These are phyloP conservation scores for Notodonta dromedarius DNA, from an alignment of 2,888 invertebrate genomes.

Conservation along the genomic window DNA sequence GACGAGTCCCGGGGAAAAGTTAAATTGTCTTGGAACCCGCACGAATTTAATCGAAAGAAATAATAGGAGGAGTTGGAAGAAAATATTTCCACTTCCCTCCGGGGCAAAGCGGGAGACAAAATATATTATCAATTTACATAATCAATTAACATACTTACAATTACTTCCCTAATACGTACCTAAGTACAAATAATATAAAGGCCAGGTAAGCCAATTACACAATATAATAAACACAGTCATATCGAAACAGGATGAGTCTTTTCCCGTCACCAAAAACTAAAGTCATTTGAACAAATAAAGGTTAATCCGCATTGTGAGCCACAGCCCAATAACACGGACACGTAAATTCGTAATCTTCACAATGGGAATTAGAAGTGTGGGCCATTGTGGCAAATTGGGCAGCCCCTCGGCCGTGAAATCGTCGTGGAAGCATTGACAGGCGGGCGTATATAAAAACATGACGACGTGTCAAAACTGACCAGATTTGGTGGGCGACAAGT, in stretches of 20 bases:
- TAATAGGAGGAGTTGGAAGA: too few relatives aligned
- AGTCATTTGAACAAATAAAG: slow-evolving; percentile 79
- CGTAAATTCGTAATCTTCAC: slow-evolving; percentile 67
- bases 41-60: too few relatives aligned
- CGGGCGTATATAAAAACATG: slow-evolving; percentile 82
- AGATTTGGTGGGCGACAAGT: slow-evolving; percentile 80
- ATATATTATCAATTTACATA: too few relatives aligned
- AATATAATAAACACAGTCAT: slow-evolving; percentile 38
- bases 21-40: too few relatives aligned
- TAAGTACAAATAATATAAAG: slow-evolving; percentile 6
- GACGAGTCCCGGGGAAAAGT: too few relatives aligned
- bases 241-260: slow-evolving; percentile 56
- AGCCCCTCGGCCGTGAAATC: slow-evolving; percentile 72
- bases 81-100: too few relatives aligned
- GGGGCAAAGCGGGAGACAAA: too few relatives aligned
- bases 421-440: slow-evolving; percentile 65
- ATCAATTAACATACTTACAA: too few relatives aligned
- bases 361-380: slow-evolving; percentile 78
- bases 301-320: slow-evolving; percentile 72
- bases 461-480: slow-evolving; percentile 83
- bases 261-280: slow-evolving; percentile 50
- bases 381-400: slow-evolving; percentile 79
- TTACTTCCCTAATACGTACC: too few relatives aligned
- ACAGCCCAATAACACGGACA: slow-evolving; percentile 73
- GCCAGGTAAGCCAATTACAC: slow-evolving; percentile 33